Conservation (phyloP, 92 coral and sea anemone species). For the Parazoanthus darwini region DNA sequence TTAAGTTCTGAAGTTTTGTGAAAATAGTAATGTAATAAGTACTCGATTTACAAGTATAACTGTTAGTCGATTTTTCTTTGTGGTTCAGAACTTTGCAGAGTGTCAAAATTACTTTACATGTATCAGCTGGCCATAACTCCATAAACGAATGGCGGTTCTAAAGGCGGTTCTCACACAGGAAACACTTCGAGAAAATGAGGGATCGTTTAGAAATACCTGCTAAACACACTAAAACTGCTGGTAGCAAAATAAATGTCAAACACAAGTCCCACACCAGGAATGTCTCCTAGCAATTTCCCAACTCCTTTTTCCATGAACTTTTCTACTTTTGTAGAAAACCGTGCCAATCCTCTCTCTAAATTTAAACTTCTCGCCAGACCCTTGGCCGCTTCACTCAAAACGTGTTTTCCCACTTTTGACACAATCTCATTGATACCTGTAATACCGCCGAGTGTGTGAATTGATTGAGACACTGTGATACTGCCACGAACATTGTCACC, state of each 20-base stretch:
- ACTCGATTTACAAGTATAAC: too few species aligned
- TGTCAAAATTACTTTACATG: too few species aligned
- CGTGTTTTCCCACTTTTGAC: conserved; percentile 44
- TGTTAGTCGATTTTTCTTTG: too few species aligned
- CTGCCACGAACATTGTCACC: conserved; percentile 34
- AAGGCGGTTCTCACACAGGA: too few species aligned
- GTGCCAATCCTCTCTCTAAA: conserved; percentile 40
- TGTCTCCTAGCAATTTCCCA: conserved; percentile 58
- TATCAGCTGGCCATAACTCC: too few species aligned
- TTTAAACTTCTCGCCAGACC: conserved; percentile 39
- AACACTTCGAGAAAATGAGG: too few species aligned
- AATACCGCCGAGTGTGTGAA: conserved; percentile 56
- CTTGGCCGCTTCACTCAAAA: conserved; percentile 29
- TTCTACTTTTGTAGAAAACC: conserved; percentile 47
- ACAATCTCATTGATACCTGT: conserved; percentile 62
- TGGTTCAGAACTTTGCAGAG: too few species aligned
- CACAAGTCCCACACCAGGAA: conserved; percentile 61
- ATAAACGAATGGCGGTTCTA: too few species aligned
- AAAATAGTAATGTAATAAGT: too few species aligned
- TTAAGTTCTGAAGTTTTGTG: too few species aligned
- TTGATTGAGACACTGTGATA: conserved; percentile 54
- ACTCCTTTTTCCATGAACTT: conserved; percentile 57
- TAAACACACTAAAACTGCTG: too few species aligned
- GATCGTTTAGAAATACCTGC: too few species aligned
- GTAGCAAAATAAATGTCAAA: conserved; percentile 4